Evolutionary conservation across 2,113 vertebrate species (phyloP), one percentile per base, ranked within the genome.

Genomic region (Clarias magur): DNA sequence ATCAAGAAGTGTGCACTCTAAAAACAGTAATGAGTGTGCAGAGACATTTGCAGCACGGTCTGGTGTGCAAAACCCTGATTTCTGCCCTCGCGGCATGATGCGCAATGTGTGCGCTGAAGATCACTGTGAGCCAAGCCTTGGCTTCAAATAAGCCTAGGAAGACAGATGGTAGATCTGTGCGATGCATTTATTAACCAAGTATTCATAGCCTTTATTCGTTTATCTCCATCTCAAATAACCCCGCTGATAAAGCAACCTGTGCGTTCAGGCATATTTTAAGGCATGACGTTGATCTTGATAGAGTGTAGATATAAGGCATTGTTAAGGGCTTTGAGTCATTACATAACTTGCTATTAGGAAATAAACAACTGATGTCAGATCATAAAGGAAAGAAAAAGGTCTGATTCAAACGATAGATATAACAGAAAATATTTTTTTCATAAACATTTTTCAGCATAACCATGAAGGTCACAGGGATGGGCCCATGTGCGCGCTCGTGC

Each of bases 101-200:
- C 70, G 53, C 63, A 54, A 78, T 9, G 59, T 42, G 34, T 67
- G 38, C n/a, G 2, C 62, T 8, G 53, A 78, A 63, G 84, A 67
- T 65, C 30, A 25, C 23, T 65, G 27, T 65, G 21, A 34, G 38
- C 73, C 30, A 85, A 54, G 42, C 65, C 84, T 76, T 76, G 70
- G 72, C 57, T 56, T 25, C 3, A 4, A 79, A 54, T 21, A 15
- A 54, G 60, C 84, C 84, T 78, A 67, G 65, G 78, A 65, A 38
- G 38, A 80, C 60, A 85, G 73, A 85, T 27, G 84, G 73, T 60
- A 79, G 10, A 67, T 42, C 11, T 34, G 63, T 16, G 60, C 19
- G 27, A 85, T 53, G 57, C 34, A 21, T 78, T 75, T 59, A 85
- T 85, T 48, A 76, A 38, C 57, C 25, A 54, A 56, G 38, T 9